These are phyloP conservation scores for Hippocampus zosterae DNA, from an alignment of 2,113 vertebrate genomes.

Conservation along the genomic window DNA sequence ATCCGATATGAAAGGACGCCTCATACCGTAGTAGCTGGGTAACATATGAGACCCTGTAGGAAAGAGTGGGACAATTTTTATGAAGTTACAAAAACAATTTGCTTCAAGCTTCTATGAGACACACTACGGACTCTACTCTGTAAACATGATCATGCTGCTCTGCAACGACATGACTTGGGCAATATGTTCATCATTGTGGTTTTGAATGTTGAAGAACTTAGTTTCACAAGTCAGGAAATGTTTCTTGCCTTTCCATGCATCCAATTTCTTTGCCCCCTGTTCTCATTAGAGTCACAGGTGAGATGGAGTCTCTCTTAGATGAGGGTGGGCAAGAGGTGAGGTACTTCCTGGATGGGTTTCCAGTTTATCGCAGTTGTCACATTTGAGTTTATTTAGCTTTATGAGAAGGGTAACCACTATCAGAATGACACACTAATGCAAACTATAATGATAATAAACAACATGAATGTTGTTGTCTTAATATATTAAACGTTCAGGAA, in stretches of 20 bases:
- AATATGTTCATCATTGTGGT: background rate
- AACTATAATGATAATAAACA: background rate
- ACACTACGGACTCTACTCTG: background rate
- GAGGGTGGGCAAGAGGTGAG: background rate
- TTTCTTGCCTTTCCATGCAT: background rate
- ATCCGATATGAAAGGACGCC: conserved; percentile 81
- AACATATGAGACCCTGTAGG: conserved; percentile 76
- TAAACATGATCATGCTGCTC: background rate
- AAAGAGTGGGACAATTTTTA: background rate
- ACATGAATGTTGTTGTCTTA: background rate
- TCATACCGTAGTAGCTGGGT: conserved; percentile 78
- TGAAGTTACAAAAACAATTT: background rate
- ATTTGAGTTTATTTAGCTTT: background rate
- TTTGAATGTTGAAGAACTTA: background rate
- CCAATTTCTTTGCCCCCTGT: background rate
- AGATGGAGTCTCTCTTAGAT: background rate
- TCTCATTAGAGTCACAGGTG: background rate
- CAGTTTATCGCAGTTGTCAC: background rate
- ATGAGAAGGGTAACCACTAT: background rate
- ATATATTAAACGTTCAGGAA: background rate
- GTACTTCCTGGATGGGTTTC: background rate
- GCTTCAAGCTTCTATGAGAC: background rate
- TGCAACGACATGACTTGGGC: background rate
- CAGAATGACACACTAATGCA: background rate
- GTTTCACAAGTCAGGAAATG: background rate